Evolutionary conservation across 2,888 invertebrate species (phyloP), one percentile per base, ranked within the genome.

Genomic region (Slavum lentiscoides): DNA sequence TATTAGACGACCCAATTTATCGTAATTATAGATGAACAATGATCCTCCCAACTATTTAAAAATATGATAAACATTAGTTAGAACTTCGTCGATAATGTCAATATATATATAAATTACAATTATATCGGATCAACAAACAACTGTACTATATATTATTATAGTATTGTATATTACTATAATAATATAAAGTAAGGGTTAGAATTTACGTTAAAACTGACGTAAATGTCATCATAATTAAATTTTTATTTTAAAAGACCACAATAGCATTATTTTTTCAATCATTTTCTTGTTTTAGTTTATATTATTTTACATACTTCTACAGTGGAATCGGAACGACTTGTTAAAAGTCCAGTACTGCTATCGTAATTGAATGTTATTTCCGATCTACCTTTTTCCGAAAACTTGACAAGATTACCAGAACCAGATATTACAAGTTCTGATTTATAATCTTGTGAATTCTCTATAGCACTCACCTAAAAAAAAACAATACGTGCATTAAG

Each of bases 391-490:
- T 95, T 94, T 85, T 96, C 94, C 30, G 93, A 91, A 84, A 97
- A 90, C 86, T 93, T 94, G 64, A 95, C 94, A 84, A 98, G 90
- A 85, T 95, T 93, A 64, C 96, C 96, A 84, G 96, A 93, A 82
- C 96, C 96, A 83, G 96, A 96, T 87, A 97, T 95, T 87, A 94
- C 93, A 82, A 98, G 88, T 85, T 95, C 94, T 13, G 94, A 93
- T 87, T 96, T 96, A 86, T 95, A 95, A 86, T 96, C 95, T 87
- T 95, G 95, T 15, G 95, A 95, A 85, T 96, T 96, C 88, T 96
- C 96, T 85, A 96, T 96, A 6, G 96, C 95, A 86, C 94, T 96
- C 66, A 89, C 85, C 85, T 85, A 70, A 15, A 83, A 76, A 76
- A 83, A 76, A 76, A 75, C 62, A 68, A 82, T 19, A 59, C 2